Conservation (phyloP, 2,113 vertebrate species). For the Lepisosteus oculatus region DNA sequence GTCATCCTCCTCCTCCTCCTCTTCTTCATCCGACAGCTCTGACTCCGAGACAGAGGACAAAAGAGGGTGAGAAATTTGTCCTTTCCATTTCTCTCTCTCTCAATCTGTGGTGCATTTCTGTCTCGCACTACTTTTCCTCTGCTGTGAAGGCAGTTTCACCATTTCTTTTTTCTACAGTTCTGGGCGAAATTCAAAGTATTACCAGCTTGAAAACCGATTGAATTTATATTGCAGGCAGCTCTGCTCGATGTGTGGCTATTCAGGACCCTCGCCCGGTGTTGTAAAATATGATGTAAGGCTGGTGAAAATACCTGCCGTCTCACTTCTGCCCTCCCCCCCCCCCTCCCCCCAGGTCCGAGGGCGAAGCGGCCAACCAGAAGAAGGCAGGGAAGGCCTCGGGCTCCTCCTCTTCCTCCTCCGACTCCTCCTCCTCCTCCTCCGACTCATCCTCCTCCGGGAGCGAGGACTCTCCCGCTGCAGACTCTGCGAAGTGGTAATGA, state of each 20-base stretch:
- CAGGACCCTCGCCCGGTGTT: too few relatives aligned
- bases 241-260: too few relatives aligned
- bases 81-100: background rate
- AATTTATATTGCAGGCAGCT: too few relatives aligned
- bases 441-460: background rate
- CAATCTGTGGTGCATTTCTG: background rate
- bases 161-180: too few relatives aligned
- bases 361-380: background rate
- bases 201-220: too few relatives aligned
- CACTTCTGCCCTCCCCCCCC: background rate
- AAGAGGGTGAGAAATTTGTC: slow-evolving; percentile 47
- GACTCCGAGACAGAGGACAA: slow-evolving; percentile 60
- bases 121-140: background rate
- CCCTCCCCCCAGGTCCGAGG: background rate
- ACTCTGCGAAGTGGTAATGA: background rate
- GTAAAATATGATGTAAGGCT: too few relatives aligned
- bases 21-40: slow-evolving; percentile 66
- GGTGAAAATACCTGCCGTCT: background rate
- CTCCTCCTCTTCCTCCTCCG: slow-evolving; percentile 4
- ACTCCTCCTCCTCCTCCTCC: background rate
- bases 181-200: too few relatives aligned
- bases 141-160: background rate
- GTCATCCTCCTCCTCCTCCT: slow-evolving; percentile 51
- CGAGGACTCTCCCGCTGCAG: background rate
- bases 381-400: background rate